A percentile compares a stretch with the other conserved stretches of the same genome.
Evolutionary conservation across 92 coral and sea anemone genomes (phyloP).

Genomic region (Parazoanthus swiftii): DNA sequence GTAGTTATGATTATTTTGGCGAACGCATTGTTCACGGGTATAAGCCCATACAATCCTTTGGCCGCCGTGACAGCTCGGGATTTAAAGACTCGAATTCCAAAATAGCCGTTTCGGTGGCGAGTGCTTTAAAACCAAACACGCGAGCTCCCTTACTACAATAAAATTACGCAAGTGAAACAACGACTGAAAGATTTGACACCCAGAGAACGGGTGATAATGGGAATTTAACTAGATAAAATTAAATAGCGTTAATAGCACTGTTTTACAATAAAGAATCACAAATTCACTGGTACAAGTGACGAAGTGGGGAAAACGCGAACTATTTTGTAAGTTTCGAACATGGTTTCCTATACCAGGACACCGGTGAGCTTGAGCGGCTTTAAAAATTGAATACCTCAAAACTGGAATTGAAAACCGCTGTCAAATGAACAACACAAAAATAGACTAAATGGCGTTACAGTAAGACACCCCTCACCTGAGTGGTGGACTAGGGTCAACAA

Average conservation of each 20-base stretch:
- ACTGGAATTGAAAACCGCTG: not conserved
- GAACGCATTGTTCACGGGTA: not conserved
- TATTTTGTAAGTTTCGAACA: not conserved
- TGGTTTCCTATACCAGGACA: not conserved
- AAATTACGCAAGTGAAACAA: not conserved
- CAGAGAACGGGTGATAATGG: not conserved
- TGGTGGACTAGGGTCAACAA: not conserved
- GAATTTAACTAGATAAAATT: not conserved
- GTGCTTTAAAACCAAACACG: not conserved
- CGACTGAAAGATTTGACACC: not conserved
- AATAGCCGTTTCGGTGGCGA: not conserved
- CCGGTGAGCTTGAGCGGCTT: not conserved
- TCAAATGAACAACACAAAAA: constrained; percentile 28
- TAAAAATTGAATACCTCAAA: not conserved
- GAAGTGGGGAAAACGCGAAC: not conserved
- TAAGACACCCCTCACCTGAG: not conserved
- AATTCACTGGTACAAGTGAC: not conserved
- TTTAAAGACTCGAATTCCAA: not conserved
- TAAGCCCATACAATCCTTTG: constrained; percentile 4
- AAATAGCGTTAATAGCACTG: not conserved
- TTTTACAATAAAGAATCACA: not conserved
- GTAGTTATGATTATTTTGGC: constrained; percentile 23
- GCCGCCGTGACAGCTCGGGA: not conserved
- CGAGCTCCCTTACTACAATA: not conserved
- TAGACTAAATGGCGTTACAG: not conserved